These are phyloP conservation scores for Nasonia vitripennis DNA, from an alignment of 1,140 invertebrate genomes.

Conservation along the genomic window DNA sequence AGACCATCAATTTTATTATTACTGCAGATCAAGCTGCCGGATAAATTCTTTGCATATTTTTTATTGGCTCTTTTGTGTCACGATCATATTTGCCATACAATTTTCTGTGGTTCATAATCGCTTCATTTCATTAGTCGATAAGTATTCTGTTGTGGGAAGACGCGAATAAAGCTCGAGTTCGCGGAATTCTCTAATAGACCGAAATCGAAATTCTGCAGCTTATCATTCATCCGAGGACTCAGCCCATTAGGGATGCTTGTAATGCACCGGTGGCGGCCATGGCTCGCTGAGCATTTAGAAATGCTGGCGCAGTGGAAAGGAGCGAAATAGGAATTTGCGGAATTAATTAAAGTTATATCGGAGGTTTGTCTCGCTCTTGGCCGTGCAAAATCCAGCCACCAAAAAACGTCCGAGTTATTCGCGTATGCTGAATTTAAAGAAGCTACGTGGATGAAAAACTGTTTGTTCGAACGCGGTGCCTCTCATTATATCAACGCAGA, in stretches of 20 bases:
- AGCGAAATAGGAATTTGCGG: slow-evolving; percentile 51
- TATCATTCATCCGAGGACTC: slow-evolving; percentile 8
- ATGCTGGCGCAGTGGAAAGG: not conserved
- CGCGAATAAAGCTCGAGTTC: slow-evolving; percentile 27
- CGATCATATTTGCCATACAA: too few relatives aligned
- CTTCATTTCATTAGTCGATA: too few relatives aligned
- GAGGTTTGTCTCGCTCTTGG: not conserved
- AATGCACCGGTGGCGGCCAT: not conserved
- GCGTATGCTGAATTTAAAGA: too few relatives aligned
- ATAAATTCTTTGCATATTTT: too few relatives aligned
- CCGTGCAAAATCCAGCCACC: too few relatives aligned
- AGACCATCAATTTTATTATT: not conserved
- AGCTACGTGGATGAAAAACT: not conserved
- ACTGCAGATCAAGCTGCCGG: not conserved
- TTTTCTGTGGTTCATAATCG: too few relatives aligned
- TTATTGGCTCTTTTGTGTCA: not conserved
- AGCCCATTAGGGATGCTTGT: slow-evolving; percentile 23
- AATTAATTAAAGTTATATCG: slow-evolving; percentile 59
- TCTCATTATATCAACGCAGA: too few relatives aligned
- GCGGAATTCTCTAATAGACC: slow-evolving; percentile 12
- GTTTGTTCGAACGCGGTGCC: not conserved
- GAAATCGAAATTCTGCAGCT: slow-evolving; percentile 29
- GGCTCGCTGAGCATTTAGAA: not conserved
- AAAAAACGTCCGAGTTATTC: too few relatives aligned
- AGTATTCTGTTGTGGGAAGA: not conserved